Percentiles rank a stretch among this genome's conserved stretches.
Conservation (phyloP, 2,797 vertebrate species). For the Bradypodion ventrale region DNA sequence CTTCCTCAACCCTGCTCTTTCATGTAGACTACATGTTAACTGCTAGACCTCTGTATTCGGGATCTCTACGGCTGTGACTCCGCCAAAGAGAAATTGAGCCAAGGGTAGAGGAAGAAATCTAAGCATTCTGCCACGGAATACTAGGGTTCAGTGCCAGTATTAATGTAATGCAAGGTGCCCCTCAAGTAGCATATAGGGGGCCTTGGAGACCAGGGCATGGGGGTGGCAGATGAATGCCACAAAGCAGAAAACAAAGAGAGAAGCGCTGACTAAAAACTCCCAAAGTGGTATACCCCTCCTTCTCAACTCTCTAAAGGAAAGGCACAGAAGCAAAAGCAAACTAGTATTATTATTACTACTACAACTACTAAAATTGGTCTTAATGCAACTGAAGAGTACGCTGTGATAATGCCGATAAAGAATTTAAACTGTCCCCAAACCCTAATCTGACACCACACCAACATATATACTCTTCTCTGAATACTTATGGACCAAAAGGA, state of each 20-base stretch:
- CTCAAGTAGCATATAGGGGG: background rate
- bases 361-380: background rate
- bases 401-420: constrained; percentile 1
- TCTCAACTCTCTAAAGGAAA: background rate
- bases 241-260: background rate
- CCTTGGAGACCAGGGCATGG: background rate
- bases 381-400: background rate
- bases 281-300: background rate
- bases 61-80: background rate
- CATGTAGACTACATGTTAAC: background rate
- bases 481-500: constrained; percentile 2
- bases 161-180: background rate
- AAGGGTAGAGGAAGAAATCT: background rate
- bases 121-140: background rate
- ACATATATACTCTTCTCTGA: background rate
- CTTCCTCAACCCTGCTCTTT: background rate
- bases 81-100: background rate
- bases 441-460: background rate
- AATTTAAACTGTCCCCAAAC: constrained; percentile 12
- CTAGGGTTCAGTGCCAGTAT: background rate
- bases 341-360: background rate
- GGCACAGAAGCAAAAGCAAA: background rate
- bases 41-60: background rate
- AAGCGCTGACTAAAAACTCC: background rate
- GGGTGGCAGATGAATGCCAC: background rate